phyloP scores from a whole-genome alignment of 2,797 vertebrate species.

The Chloroceryle inda region DNA sequence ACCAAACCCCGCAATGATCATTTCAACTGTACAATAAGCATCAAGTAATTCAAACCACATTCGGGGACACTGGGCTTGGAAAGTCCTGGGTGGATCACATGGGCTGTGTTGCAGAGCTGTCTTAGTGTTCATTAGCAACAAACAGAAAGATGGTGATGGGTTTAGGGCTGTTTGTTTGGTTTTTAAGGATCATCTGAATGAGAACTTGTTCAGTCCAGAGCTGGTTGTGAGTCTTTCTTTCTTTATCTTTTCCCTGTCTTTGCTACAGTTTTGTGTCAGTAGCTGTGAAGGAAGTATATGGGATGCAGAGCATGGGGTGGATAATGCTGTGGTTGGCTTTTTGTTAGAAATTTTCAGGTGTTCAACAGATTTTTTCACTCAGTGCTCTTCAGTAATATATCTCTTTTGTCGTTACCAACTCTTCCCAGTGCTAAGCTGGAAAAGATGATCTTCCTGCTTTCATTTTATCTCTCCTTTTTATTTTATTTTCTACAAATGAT shows the following conservation, averaged over 20 bases:
- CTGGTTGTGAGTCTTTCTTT: not conserved
- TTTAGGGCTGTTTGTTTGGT: not conserved
- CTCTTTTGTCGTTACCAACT: not conserved
- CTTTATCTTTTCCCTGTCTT: not conserved
- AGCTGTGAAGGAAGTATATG: not conserved
- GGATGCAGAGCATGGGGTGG: not conserved
- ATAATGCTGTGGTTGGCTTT: not conserved
- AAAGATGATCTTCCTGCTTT: not conserved
- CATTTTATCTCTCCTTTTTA: not conserved
- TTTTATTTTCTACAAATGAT: not conserved
- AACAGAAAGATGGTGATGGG: not conserved
- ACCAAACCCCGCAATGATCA: slow-evolving; percentile 37
- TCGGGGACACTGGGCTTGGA: not conserved
- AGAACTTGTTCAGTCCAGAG: not conserved
- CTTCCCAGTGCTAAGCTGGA: not conserved
- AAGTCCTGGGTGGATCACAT: not conserved
- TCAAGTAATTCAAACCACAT: slow-evolving; percentile 34
- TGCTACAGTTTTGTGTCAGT: not conserved
- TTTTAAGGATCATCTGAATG: not conserved
- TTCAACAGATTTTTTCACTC: slow-evolving; percentile 9
- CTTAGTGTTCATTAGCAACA: not conserved
- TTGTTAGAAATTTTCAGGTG: slow-evolving; percentile 9
- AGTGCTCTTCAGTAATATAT: not conserved
- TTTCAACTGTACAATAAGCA: slow-evolving; percentile 36
- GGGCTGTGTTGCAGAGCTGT: not conserved